Evolutionary conservation across 37 sponge, comb jelly and placozoan species (phyloP), one percentile per base, ranked within the genome.

Genomic region (Cladorhizidae sp.): DNA sequence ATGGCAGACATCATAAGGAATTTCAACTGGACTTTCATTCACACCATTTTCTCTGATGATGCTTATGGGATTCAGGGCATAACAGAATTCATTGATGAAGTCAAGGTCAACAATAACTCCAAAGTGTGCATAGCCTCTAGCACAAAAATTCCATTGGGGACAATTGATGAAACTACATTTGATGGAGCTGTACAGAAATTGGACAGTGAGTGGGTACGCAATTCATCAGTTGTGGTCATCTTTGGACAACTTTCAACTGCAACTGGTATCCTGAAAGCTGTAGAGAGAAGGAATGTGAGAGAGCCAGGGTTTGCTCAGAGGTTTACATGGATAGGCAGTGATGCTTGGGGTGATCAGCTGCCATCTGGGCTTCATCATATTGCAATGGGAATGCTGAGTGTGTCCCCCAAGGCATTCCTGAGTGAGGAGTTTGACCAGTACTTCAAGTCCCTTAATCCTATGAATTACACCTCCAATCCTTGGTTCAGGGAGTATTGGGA

Each of bases 401-500:
- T 92, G 7, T 14, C 74, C 7, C 88, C 88, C 3, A 11, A 18
- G 23, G 36, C 77, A 0, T 9, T 51, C 2, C 26, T n/a, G 6
- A 72, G 70, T 40, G 31, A 0, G 14, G 55, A 64, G 31, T 92
- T 88, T 82, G 80, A 88, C 52, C 33, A 76, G 0, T 86, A 93
- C 40, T 85, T 91, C n/a, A 68, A 55, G 0, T 73, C 72, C 17
- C 77, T 91, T 3, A 61, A 87, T 41, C 91, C 88, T 64, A 21
- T 17, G 0, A 90, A 81, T 54, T 38, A 87, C 49, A 55, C 70
- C 25, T 20, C 15, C 1, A 88, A 91, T 84, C 88, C 85, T 1
- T 94, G 92, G 92, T 92, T 94, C 40, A 15, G 21, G 11, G 88
- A 92, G 32, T 94, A 67, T 68, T 94, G 87, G 87, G 62, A 83